These are phyloP conservation scores for Ciconia maguari DNA, from an alignment of 2,113 vertebrate species.

Conservation along the genomic window DNA sequence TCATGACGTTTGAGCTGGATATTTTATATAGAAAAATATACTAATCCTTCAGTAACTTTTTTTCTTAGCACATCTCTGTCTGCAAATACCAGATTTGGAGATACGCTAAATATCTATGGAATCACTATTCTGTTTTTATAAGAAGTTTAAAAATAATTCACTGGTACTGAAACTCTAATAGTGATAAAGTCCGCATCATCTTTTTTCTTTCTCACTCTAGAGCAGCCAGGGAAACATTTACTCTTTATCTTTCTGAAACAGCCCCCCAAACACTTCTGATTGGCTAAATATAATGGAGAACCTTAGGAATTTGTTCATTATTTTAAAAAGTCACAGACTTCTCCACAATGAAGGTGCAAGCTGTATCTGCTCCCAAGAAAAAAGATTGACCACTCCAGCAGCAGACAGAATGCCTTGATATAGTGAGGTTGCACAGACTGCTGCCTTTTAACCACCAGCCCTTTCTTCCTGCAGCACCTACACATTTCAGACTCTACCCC, in stretches of 20 bases:
- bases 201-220: neutral
- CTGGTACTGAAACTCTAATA: neutral
- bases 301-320: neutral
- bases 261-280: neutral
- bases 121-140: neutral
- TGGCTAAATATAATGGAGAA: neutral
- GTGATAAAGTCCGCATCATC: neutral
- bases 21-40: neutral
- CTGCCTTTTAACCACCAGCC: neutral
- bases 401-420: neutral
- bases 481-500: neutral
- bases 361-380: neutral
- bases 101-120: neutral
- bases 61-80: neutral
- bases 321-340: neutral
- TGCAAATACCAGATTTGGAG: neutral
- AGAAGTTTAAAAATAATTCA: neutral
- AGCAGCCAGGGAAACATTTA: neutral
- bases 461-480: neutral
- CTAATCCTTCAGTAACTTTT: neutral
- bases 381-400: neutral
- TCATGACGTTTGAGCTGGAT: neutral
- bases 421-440: neutral
- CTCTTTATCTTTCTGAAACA: neutral
- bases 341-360: neutral